A percentile compares a stretch with the other conserved stretches of the same genome.
Evolutionary conservation across 1,140 invertebrate genomes (phyloP).

Genomic region (Manduca sexta): DNA sequence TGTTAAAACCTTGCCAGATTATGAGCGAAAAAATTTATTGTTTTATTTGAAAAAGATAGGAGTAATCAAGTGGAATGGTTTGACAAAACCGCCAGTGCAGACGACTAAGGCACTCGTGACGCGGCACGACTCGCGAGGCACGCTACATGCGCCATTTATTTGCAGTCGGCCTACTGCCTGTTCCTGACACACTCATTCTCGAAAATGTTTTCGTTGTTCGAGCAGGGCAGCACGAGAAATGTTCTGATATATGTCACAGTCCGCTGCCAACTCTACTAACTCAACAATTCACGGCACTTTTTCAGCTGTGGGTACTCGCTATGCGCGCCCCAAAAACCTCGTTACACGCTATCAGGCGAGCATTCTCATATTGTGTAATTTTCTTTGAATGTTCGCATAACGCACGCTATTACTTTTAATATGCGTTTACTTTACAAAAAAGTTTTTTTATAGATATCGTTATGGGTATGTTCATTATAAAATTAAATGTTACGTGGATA

Average conservation of each 20-base stretch:
- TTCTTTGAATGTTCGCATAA: conserved; percentile 17
- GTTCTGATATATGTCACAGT: conserved; percentile 28
- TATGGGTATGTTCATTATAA: too few relatives aligned
- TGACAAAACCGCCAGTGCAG: too few relatives aligned
- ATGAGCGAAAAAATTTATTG: too few relatives aligned
- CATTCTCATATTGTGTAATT: conserved; percentile 16
- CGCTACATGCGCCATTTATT: conserved; percentile 40
- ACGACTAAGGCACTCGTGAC: too few relatives aligned
- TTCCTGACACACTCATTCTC: conserved; percentile 42
- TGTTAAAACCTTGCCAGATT: too few relatives aligned
- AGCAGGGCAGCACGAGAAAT: conserved; percentile 23
- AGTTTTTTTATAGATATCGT: too few relatives aligned
- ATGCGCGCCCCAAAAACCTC: conserved; percentile 21
- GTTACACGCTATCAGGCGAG: conserved; percentile 13
- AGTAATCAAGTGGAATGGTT: too few relatives aligned
- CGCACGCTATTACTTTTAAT: conserved; percentile 12
- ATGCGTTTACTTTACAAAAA: conserved; percentile 3
- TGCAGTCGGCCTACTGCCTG: conserved; percentile 29
- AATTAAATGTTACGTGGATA: too few relatives aligned
- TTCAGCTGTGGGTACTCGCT: conserved; percentile 15
- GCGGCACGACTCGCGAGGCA: too few relatives aligned
- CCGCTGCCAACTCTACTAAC: conserved; percentile 6
- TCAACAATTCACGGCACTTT: conserved; percentile 21
- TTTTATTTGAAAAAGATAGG: too few relatives aligned
- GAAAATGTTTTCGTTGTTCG: conserved; percentile 46